phyloP scores from a whole-genome alignment of 2,888 invertebrate genomes.

The Lordiphosa andalusiaca region DNA sequence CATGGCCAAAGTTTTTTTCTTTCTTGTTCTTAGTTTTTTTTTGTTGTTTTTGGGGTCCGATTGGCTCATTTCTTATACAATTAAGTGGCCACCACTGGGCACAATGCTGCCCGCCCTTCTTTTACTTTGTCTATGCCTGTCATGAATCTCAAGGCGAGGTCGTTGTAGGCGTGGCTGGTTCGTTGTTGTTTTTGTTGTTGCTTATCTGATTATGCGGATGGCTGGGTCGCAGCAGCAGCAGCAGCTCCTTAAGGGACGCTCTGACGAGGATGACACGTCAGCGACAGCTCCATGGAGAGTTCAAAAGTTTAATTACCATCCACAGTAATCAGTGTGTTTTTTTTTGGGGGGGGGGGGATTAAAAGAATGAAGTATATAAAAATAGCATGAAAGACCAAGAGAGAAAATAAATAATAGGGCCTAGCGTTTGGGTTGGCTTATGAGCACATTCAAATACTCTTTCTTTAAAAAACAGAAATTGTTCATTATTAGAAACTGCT shows the following conservation, averaged over 20 bases:
- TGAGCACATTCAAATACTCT: too few relatives aligned
- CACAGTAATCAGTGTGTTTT: slow-evolving; percentile 54
- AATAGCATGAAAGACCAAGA: slow-evolving; percentile 18
- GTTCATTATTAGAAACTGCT: too few relatives aligned
- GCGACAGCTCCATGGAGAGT: slow-evolving; percentile 60
- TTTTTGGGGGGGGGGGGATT: slow-evolving; percentile 22
- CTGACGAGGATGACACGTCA: slow-evolving; percentile 61
- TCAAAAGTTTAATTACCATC: slow-evolving; percentile 78
- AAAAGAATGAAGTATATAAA: slow-evolving; percentile 34
- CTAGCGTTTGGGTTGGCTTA: too few relatives aligned
- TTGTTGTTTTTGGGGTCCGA: slow-evolving; percentile 21
- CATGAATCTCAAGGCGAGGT: slow-evolving; percentile 62
- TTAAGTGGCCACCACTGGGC: slow-evolving; percentile 57
- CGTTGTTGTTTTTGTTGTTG: slow-evolving; percentile 40
- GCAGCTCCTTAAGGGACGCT: slow-evolving; percentile 11
- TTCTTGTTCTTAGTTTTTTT: too few relatives aligned
- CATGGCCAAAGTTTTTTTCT: slow-evolving; percentile 19
- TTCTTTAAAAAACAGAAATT: too few relatives aligned
- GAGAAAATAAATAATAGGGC: background rate
- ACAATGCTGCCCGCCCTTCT: slow-evolving; percentile 46
- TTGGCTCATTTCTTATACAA: slow-evolving; percentile 69
- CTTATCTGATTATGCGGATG: slow-evolving; percentile 67
- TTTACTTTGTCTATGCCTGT: slow-evolving; percentile 58
- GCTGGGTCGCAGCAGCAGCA: slow-evolving; percentile 25
- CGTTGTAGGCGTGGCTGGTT: slow-evolving; percentile 33